Evolutionary conservation across 23 tunicate species (phyloP), one percentile per base, ranked within the genome.

Genomic region (Phallusia fumigata): DNA sequence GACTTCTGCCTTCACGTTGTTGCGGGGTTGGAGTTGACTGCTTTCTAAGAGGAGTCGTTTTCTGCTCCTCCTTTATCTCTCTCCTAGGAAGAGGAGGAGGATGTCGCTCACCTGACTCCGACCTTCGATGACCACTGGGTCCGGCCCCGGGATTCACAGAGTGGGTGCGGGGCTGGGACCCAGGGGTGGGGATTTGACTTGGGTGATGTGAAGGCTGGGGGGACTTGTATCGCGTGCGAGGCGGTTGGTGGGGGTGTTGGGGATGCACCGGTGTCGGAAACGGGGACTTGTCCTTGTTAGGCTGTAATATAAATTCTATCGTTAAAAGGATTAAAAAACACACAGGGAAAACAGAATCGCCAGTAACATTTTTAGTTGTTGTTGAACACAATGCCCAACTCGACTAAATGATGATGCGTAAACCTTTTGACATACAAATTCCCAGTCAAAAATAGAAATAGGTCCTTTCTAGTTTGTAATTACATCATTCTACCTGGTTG

Each of bases 191-290:
- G 3, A 35, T 31, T 18, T 33, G 32, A 10, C 35, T 40, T 40
- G 83, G 83, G 36, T 79, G 83, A 52, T 31, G 36, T 26, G 36
- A 28, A 0, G 83, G 83, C 36, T 79, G 83, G 30, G 83, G 83
- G 1, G 83, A 53, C 32, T 79, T 79, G 52, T 79, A 79, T 2
- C 83, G 72, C 11, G 83, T 52, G 72, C 8, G 73, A 34, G 52
- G 72, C 30, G 53, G 53, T 77, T 51, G 45, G 47, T 40, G 47
- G 40, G 83, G 83, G 83, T 52, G 73, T 26, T 79, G 83, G 36
- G 83, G 36, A n/a, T 30, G 69, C 69, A 58, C 69, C 69, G 69
- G 72, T 2, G 83, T 52, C 32, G 72, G 44, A 40, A 31, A 26
- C 0, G 52, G 83, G 83, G 36, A 15, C 36, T 79, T 79, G 24